Evolutionary conservation across 2,888 invertebrate species (phyloP), one percentile per base, ranked within the genome.

Genomic region (Drosophila prostipennis): DNA sequence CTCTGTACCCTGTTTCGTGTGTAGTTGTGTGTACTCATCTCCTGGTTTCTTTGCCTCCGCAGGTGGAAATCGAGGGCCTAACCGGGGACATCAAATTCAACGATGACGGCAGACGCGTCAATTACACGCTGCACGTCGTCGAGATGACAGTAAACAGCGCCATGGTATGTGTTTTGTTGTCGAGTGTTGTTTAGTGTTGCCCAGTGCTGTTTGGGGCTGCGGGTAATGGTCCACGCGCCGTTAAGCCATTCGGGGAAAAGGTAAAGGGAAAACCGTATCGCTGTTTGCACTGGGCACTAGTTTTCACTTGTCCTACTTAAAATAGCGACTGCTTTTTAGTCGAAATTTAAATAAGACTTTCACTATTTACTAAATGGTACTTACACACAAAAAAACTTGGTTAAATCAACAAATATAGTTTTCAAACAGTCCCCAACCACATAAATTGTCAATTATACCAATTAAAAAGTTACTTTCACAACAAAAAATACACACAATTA

Each of bases 71-170:
- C 79, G 96, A 97, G 92, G 98, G 98, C 11, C 93, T 98, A 65
- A 98, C 97, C 2, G 98, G 98, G 56, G 96, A 97, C 91, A 96
- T 98, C 84, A 95, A 96, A 55, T 98, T 98, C 92, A 97, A 96
- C 90, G 97, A 98, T 82, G 96, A 97, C 89, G 98, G 98, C 13
- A 94, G 96, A 84, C 93, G 98, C 56, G 95, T 96, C 90, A 97
- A 98, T 93, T 98, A 97, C 91, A 96, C 97, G 0, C 93, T 98
- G 75, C 96, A 98, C 90, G 96, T 97, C 69, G 96, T 98, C 54
- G 96, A 98, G 92, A 97, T 98, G 96, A 98, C 98, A 5, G 96
- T 81, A 71, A 81, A 81, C 77, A 81, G 81, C 60, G 81, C 81
- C 60, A 81, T 81, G 81, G 81, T 81, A 80, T 71, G 87, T 81